Evolutionary conservation across 2,113 vertebrate species (phyloP), one percentile per base, ranked within the genome.

Genomic region (Chaetodon trifascialis): DNA sequence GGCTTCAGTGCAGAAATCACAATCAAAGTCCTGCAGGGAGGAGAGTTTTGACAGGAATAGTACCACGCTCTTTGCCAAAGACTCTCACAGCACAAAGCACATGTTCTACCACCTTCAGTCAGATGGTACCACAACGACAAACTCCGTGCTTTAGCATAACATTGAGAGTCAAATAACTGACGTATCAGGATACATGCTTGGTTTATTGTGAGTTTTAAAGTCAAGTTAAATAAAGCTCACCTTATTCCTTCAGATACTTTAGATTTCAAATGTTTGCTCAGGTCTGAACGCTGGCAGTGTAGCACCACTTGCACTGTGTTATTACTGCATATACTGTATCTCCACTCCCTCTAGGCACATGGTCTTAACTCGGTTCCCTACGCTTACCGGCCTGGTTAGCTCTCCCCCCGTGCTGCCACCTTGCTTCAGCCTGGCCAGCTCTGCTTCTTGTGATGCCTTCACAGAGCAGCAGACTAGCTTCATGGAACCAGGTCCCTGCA

Each of bases 401-500:
- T 86, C 92, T 60, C 87, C 95, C 80, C 94, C 95, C 6, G 89
- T 94, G 88, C 87, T 96, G 87, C 94, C 94, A 64, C 95, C 95
- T 17, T 93, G 94, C 82, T 95, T 96, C 90, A 95, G 92, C 84
- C 89, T 96, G 89, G 94, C 92, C 83, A 95, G 91, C 88, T 95
- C 95, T 78, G 91, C 94, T 76, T 95, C 95, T 68, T 96, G 95
- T 82, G 93, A 95, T 79, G 95, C 93, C 89, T 95, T 95, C 91
- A 94, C 94, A 87, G 95, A 96, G 83, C 95, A 95, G 93, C 95
- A 95, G 87, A 95, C 95, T 86, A 94, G 94, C 94, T 95, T 96
- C 88, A 91, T 96, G 91, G 95, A 95, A 83, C 92, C 95, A 34
- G 91, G 93, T 56, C 91, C 92, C 58, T 88, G 92, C 91, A 92